Evolutionary conservation across 2,797 vertebrate genomes (phyloP).

Genomic region (Cossypha polioptera): DNA sequence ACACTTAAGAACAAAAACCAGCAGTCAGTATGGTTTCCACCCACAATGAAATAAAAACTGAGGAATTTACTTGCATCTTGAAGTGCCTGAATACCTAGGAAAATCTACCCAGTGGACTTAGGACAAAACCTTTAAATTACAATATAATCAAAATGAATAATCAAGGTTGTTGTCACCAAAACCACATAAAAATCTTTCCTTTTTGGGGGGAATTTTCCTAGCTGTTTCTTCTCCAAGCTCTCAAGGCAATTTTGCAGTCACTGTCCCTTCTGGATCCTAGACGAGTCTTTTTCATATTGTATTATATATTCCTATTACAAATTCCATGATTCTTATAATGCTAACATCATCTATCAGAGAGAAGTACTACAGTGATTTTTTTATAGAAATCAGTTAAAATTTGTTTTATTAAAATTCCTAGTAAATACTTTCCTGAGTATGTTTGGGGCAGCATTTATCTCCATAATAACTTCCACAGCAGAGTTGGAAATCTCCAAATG

Average conservation of each 20-base stretch:
- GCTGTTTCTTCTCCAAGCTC: not conserved
- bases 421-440: not conserved
- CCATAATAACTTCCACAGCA: not conserved
- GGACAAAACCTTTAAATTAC: not conserved
- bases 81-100: not conserved
- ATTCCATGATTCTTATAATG: not conserved
- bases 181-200: not conserved
- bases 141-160: not conserved
- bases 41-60: not conserved
- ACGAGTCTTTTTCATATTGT: not conserved
- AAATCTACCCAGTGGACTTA: not conserved
- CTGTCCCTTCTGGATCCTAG: not conserved
- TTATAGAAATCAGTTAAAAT: not conserved
- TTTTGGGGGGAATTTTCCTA: rapidly evolving
- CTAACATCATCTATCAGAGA: not conserved
- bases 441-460: not conserved
- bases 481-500: not conserved
- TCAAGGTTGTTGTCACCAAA: not conserved
- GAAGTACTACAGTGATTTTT: not conserved
- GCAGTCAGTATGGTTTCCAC: not conserved
- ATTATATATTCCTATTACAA: not conserved
- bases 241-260: not conserved
- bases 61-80: not conserved
- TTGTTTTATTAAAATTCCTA: not conserved
- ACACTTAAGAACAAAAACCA: not conserved